Conservation (phyloP, 2,888 invertebrate species). For the Esperia sulphurella region DNA sequence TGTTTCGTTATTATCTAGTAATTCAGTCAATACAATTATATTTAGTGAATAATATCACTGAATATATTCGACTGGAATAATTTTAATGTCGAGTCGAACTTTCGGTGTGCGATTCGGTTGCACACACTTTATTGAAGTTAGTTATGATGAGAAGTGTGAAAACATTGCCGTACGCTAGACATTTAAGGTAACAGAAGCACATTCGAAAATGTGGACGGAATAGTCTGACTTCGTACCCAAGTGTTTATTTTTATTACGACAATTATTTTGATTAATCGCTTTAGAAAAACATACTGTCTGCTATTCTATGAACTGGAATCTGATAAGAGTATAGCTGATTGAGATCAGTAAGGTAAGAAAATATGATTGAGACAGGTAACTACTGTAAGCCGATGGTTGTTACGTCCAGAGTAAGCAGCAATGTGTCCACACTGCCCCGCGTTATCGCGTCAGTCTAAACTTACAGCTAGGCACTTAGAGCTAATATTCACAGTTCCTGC, state of each 20-base stretch:
- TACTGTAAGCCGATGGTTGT: background rate
- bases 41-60: slow-evolving; percentile 65
- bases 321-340: no score
- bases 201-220: slow-evolving; percentile 74
- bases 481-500: slow-evolving; percentile 72
- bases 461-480: slow-evolving; percentile 42
- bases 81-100: slow-evolving; percentile 43
- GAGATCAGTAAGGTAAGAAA: no score
- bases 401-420: slow-evolving; percentile 6
- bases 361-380: background rate
- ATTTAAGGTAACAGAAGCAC: slow-evolving; percentile 37
- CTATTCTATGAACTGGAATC: no score
- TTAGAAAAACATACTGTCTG: no score
- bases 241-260: no score
- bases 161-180: slow-evolving; percentile 32
- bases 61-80: slow-evolving; percentile 54
- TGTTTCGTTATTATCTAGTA: slow-evolving; percentile 61
- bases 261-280: no score
- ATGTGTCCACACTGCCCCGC: slow-evolving; percentile 57
- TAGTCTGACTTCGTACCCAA: slow-evolving; percentile 37
- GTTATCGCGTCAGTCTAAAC: slow-evolving; percentile 68
- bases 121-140: slow-evolving; percentile 21
- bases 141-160: slow-evolving; percentile 46
- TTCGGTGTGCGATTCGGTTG: slow-evolving; percentile 8
- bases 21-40: slow-evolving; percentile 71